Evolutionary conservation across 1,140 invertebrate genomes (phyloP), one percentile per base, ranked within the genome.

Genomic region (Saxidomus purpurata): DNA sequence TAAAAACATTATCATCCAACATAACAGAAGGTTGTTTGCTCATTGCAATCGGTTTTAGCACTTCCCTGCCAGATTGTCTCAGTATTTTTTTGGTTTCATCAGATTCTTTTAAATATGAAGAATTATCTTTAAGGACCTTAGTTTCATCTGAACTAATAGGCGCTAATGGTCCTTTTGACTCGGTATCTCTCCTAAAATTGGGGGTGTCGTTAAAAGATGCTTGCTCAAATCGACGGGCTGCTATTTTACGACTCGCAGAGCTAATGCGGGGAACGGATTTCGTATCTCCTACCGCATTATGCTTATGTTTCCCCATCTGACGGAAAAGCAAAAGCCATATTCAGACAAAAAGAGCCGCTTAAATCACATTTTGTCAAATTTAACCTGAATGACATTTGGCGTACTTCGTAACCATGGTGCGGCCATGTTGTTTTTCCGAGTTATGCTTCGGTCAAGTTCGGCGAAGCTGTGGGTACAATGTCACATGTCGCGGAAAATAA

Each of bases 1-100:
- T 95, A 83, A 95, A 95, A 34, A 94, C 89, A 83, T 80, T 93
- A 87, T 94, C 92, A 89, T 95, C 94, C 71, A 93, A 85, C 34
- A 90, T 67, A 25, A 90, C 80, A 28, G 87, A 90, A 13, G 87
- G 43, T 86, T 91, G 89, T 25, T 69, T 71, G n/a, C 80, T 90
- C 92, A 92, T 92, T 47, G 49, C 91, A 9, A 83, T 82, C 67
- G 88, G 79, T 84, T 88, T 90, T 63, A 74, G 77, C 43, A 84
- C 69, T 63, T 69, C 61, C 61, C 86, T 80, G 19, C 31, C 55
- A 31, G 71, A 82, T 31, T 85, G 85, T 90, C 61, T 89, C 86
- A 22, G 31, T 71, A 80, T n/a, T 74, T 36, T 77, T 34, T 82
- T 69, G n/a, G 31, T 83, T 89, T 87, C 61, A 71, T 87, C 43